Percentiles rank a stretch among this genome's conserved stretches.
These are phyloP conservation scores for Hetaerina americana DNA, from an alignment of 1,140 invertebrate genomes.

Conservation along the genomic window DNA sequence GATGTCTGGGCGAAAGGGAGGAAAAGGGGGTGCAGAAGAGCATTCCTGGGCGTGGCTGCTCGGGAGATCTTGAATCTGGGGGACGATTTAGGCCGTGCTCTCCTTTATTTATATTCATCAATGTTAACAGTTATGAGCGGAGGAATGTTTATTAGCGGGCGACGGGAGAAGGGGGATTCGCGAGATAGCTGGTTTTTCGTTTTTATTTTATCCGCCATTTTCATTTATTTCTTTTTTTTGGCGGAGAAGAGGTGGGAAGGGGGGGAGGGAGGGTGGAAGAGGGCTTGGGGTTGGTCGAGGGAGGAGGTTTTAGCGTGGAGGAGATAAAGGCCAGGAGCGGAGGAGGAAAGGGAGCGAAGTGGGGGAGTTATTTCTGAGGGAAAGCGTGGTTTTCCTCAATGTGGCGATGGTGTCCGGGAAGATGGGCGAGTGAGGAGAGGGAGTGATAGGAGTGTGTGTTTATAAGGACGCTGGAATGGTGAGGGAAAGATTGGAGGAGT, in stretches of 20 bases:
- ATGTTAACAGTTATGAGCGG: slow-evolving; percentile 30
- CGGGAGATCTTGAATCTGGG: not conserved
- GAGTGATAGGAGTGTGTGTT: not conserved
- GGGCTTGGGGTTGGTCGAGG: not conserved
- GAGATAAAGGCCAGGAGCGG: too few species aligned
- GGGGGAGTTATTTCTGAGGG: too few species aligned
- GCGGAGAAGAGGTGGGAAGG: not conserved
- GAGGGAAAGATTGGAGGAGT: not conserved
- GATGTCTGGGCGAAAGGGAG: too few species aligned
- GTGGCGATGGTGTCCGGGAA: not conserved
- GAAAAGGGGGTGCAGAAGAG: too few species aligned
- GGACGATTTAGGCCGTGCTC: slow-evolving; percentile 7
- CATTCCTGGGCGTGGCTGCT: not conserved
- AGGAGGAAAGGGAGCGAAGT: too few species aligned
- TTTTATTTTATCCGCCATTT: too few species aligned
- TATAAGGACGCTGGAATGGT: not conserved
- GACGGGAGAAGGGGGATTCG: not conserved
- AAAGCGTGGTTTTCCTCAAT: too few species aligned
- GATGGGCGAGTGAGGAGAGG: not conserved
- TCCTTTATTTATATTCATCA: slow-evolving; percentile 32
- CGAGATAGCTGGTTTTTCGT: too few species aligned
- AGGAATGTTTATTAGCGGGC: slow-evolving; percentile 26
- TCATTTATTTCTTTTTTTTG: too few species aligned
- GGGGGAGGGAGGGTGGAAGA: not conserved
- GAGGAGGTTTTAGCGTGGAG: too few species aligned